These are phyloP conservation scores for Zhuqinia jingwanae DNA, from an alignment of 2,888 invertebrate species.

Conservation along the genomic window DNA sequence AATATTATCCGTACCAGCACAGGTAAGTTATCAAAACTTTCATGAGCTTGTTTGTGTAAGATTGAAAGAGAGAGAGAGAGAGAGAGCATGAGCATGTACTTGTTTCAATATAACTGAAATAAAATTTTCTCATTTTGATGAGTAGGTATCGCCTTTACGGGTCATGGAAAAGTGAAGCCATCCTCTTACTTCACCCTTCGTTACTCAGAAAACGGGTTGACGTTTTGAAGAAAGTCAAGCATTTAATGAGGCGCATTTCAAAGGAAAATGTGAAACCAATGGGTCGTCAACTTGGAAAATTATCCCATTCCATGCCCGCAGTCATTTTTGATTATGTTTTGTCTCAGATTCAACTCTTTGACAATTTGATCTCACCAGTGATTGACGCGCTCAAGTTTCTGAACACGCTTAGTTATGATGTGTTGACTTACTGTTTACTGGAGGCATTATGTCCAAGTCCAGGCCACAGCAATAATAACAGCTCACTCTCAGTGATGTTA, in stretches of 20 bases:
- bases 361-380: conserved; percentile 96
- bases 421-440: conserved; percentile 96
- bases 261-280: conserved; percentile 99
- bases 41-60: too few relatives aligned
- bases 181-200: conserved; percentile 89
- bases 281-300: conserved; percentile 97
- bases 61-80: too few relatives aligned
- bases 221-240: conserved; percentile 94
- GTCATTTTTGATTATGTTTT: conserved; percentile 96
- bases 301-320: conserved; percentile 97
- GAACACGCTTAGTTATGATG: conserved; percentile 96
- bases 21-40: too few relatives aligned
- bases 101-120: too few relatives aligned
- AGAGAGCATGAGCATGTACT: too few relatives aligned
- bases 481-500: conserved; percentile 75
- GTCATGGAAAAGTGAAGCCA: conserved; percentile 97
- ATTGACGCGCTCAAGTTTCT: conserved; percentile 98
- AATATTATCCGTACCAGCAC: conserved; percentile 92
- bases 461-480: conserved; percentile 69
- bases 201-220: conserved; percentile 92
- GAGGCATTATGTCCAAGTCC: conserved; percentile 89
- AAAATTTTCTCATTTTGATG: too few relatives aligned
- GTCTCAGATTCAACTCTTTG: conserved; percentile 93
- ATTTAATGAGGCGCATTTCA: conserved; percentile 97
- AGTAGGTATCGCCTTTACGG: conserved; percentile 94